Percentiles rank a stretch among this genome's conserved stretches.
Evolutionary conservation across 2,888 invertebrate species (phyloP).

Genomic region (Endotricha flammealis): DNA sequence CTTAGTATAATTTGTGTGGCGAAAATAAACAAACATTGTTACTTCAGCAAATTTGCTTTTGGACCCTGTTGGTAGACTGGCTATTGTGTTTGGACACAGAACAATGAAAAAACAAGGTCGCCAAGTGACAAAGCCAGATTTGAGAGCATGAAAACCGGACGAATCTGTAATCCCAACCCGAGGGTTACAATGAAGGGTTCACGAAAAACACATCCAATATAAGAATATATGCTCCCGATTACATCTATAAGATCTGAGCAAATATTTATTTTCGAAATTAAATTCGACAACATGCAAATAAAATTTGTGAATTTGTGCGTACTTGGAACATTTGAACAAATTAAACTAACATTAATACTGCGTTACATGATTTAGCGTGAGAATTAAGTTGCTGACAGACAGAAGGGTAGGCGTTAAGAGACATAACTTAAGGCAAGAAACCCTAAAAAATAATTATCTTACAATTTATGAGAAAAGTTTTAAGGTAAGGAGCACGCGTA

Average conservation of each 20-base stretch:
- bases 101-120: slow-evolving; percentile 50
- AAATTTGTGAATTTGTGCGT: not conserved
- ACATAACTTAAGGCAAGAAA: slow-evolving; percentile 26
- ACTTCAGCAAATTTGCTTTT: slow-evolving; percentile 48
- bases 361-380: not conserved
- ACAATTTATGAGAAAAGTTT: slow-evolving; percentile 62
- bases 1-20: slow-evolving; percentile 37
- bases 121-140: slow-evolving; percentile 45
- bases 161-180: slow-evolving; percentile 30
- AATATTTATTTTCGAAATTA: not conserved
- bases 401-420: slow-evolving; percentile 6
- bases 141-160: slow-evolving; percentile 33
- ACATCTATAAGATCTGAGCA: slow-evolving; percentile 3
- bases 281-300: too few species aligned
- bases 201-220: slow-evolving; percentile 11
- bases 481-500: slow-evolving; percentile 39
- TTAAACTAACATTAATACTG: not conserved
- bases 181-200: slow-evolving; percentile 29
- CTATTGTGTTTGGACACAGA: slow-evolving; percentile 39
- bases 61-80: slow-evolving; percentile 33
- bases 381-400: slow-evolving; percentile 6
- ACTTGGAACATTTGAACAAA: not conserved
- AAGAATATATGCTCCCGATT: not conserved
- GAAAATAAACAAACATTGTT: slow-evolving; percentile 43
- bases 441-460: slow-evolving; percentile 53